A percentile compares a stretch with the other conserved stretches of the same genome.
Evolutionary conservation across 2,888 invertebrate genomes (phyloP).

Genomic region (Drosophila limbata): DNA sequence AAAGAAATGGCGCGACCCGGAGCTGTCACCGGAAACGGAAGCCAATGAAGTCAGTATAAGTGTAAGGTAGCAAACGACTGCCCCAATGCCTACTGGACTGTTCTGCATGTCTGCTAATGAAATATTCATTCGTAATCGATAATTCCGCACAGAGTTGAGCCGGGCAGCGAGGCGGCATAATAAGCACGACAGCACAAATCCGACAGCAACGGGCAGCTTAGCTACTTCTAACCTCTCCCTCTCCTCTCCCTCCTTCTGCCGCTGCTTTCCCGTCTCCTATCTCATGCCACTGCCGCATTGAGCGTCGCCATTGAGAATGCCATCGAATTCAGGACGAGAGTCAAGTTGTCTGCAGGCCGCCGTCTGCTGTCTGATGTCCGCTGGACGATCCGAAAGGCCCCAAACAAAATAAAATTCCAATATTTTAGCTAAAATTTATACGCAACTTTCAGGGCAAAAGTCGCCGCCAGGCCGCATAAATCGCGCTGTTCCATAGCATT

Average conservation of each 20-base stretch:
- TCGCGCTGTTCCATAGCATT: constrained; percentile 35
- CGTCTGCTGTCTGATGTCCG: background rate
- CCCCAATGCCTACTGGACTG: constrained; percentile 2
- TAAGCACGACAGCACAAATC: constrained; percentile 58
- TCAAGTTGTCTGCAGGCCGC: constrained; percentile 63
- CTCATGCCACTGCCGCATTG: constrained; percentile 61
- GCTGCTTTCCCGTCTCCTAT: background rate
- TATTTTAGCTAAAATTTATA: constrained; percentile 69
- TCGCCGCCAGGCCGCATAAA: constrained; percentile 45
- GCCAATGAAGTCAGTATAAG: constrained; percentile 53
- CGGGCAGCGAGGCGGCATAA: constrained; percentile 63
- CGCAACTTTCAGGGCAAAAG: constrained; percentile 45
- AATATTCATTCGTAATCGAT: constrained; percentile 80
- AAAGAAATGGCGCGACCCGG: constrained; percentile 49
- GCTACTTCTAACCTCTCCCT: background rate
- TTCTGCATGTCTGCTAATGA: constrained; percentile 64
- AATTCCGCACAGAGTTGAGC: constrained; percentile 70
- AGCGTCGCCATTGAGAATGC: constrained; percentile 62
- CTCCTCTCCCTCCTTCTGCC: background rate
- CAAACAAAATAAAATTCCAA: constrained; percentile 56
- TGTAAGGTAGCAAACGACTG: constrained; percentile 21
- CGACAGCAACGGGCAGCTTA: constrained; percentile 43
- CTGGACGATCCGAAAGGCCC: background rate
- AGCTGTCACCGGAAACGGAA: constrained; percentile 48
- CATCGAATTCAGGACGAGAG: constrained; percentile 67